phyloP scores from a whole-genome alignment of 2,888 invertebrate species.

The Cylindroiulus punctatus region DNA sequence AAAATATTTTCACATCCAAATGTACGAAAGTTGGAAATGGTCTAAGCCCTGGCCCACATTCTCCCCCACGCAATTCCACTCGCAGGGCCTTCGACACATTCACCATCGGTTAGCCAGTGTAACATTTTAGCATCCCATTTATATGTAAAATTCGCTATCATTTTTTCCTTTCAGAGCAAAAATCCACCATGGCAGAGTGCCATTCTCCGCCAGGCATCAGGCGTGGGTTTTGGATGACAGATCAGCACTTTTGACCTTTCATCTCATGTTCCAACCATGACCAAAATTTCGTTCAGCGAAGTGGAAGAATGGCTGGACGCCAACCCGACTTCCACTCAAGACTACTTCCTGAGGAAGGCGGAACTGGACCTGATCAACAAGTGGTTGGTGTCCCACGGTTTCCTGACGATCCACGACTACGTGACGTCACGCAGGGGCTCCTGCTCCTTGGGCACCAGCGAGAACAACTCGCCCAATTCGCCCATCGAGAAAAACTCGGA shows the following conservation, averaged over 20 bases:
- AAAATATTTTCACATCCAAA: too few relatives aligned
- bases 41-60: too few relatives aligned
- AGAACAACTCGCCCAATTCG: conserved; percentile 58
- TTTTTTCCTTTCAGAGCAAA: not conserved
- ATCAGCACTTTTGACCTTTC: not conserved
- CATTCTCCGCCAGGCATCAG: not conserved
- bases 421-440: conserved; percentile 61
- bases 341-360: conserved; percentile 69
- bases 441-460: conserved; percentile 58
- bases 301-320: conserved; percentile 69
- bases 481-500: conserved; percentile 56
- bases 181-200: not conserved
- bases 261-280: conserved; percentile 55
- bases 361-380: conserved; percentile 67
- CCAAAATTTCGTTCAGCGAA: conserved; percentile 62
- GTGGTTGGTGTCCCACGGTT: conserved; percentile 68
- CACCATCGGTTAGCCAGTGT: not conserved
- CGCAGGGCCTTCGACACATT: not conserved
- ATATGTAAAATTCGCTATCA: not conserved
- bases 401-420: conserved; percentile 65
- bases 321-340: conserved; percentile 67
- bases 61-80: not conserved
- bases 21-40: too few relatives aligned
- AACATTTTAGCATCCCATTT: not conserved
- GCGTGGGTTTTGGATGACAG: not conserved